A percentile compares a stretch with the other conserved stretches of the same genome.
Conservation (phyloP, 35 echinoderm and acorn worm species). For the Ophioderma brevispina region DNA sequence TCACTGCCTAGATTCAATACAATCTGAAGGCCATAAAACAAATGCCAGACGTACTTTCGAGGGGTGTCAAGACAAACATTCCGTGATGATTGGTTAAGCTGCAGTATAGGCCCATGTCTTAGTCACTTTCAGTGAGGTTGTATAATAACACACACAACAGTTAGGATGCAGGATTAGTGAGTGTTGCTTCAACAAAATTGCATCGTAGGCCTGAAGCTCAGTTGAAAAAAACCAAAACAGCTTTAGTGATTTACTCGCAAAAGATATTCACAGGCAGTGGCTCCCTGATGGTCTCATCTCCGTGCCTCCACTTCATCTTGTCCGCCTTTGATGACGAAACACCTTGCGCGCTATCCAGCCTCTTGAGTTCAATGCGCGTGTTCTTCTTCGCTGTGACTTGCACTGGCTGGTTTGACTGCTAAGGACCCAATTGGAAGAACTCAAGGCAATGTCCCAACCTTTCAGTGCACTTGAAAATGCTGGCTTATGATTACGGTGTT, state of each 20-base stretch:
- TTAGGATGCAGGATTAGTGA: neutral
- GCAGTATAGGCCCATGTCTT: neutral
- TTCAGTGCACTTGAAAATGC: neutral
- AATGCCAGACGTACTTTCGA: neutral
- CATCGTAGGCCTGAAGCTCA: neutral
- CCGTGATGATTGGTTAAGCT: neutral
- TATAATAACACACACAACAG: neutral
- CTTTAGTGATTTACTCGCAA: neutral
- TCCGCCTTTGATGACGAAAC: neutral
- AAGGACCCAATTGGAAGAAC: neutral
- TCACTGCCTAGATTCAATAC: too few relatives aligned
- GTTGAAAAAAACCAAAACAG: neutral
- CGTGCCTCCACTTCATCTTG: neutral
- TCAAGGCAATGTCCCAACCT: neutral
- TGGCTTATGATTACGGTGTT: neutral
- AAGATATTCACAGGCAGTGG: neutral
- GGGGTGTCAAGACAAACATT: too few relatives aligned
- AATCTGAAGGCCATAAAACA: too few relatives aligned
- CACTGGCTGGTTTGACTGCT: neutral
- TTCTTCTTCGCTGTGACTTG: neutral
- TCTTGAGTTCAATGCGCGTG: neutral
- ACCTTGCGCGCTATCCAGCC: neutral
- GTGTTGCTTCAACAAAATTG: constrained; percentile 5
- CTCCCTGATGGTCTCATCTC: neutral
- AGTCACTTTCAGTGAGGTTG: neutral